Conservation (phyloP, 2,797 vertebrate genomes). For the Anniella stebbinsi region DNA sequence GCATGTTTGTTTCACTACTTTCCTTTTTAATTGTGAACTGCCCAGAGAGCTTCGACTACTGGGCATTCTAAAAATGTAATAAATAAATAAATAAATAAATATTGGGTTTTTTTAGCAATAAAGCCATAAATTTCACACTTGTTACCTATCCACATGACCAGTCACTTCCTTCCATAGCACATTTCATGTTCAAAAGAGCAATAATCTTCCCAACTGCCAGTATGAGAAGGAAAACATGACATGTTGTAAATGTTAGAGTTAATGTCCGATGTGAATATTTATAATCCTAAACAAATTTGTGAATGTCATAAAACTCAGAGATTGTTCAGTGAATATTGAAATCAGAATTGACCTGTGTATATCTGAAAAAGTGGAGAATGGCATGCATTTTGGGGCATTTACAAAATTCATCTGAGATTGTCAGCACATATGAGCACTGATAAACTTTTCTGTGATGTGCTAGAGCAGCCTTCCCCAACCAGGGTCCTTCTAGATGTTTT, state of each 20-base stretch:
- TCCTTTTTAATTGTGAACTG: too few relatives aligned
- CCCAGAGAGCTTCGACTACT: too few relatives aligned
- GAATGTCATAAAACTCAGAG: background rate
- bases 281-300: background rate
- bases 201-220: conserved; percentile 28
- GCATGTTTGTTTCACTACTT: conserved; percentile 30
- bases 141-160: conserved; percentile 32
- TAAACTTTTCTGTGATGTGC: background rate
- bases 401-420: background rate
- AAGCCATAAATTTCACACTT: conserved; percentile 40
- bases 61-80: too few relatives aligned
- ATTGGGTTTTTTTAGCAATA: conserved; percentile 66
- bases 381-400: background rate
- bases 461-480: background rate
- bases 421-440: background rate
- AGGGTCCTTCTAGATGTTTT: too few relatives aligned
- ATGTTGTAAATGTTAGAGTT: background rate
- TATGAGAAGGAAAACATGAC: conserved; percentile 13
- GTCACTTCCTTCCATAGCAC: conserved; percentile 32
- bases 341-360: background rate
- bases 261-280: background rate
- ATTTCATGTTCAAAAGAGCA: conserved; percentile 32
- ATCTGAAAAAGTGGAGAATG: background rate
- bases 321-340: background rate
- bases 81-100: too few relatives aligned